These are phyloP conservation scores for Aricia agestis DNA, from an alignment of 1,140 invertebrate species.

Conservation along the genomic window DNA sequence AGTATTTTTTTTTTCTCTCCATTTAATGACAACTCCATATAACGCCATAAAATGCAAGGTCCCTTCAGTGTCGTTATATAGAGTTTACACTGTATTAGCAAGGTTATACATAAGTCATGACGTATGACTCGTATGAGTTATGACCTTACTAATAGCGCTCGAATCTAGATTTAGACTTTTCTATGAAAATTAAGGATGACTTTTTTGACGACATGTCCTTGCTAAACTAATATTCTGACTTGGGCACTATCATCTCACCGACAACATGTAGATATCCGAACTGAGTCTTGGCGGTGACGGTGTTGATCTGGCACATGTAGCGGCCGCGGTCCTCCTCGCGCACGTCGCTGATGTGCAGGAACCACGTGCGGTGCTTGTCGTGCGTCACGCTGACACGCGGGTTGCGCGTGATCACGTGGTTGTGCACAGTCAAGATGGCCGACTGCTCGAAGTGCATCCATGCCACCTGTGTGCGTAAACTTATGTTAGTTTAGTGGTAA, in stretches of 20 bases:
- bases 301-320: constrained; percentile 98
- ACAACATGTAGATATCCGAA: constrained; percentile 95
- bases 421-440: constrained; percentile 93
- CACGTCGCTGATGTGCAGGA: constrained; percentile 92
- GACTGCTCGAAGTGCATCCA: constrained; percentile 97
- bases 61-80: no score
- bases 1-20: no score
- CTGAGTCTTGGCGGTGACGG: constrained; percentile 93
- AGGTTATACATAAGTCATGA: no score
- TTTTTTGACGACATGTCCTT: no score
- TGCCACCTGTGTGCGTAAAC: constrained; percentile 81
- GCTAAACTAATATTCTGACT: no score
- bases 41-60: no score
- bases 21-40: no score
- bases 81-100: no score
- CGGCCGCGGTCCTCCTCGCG: constrained; percentile 93
- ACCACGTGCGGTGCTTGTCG: constrained; percentile 92
- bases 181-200: no score
- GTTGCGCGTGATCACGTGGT: constrained; percentile 94
- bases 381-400: constrained; percentile 93
- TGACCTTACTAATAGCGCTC: no score
- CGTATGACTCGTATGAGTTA: no score
- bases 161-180: no score
- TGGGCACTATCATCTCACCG: constrained; percentile 80
- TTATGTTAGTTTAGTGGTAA: background rate